Evolutionary conservation across 2,797 vertebrate genomes (phyloP), one percentile per base, ranked within the genome.

Genomic region (Leucoraja ocellata): DNA sequence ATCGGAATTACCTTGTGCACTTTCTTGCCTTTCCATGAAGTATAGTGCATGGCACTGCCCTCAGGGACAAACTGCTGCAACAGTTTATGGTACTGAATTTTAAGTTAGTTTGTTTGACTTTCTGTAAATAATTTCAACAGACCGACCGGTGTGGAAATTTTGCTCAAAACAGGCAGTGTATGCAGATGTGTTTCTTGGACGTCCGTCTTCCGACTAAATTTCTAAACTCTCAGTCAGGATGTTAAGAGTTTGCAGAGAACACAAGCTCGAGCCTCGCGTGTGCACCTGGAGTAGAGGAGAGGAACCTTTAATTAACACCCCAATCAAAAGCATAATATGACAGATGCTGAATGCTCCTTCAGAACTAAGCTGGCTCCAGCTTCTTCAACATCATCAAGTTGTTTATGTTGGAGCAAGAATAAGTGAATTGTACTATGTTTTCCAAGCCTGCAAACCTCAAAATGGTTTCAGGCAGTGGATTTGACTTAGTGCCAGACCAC

Each of bases 391-490:
- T n/a, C 25, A 61, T n/a, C 11, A 88, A n/a, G 8, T 32, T 65
- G 61, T 88, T 88, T 63, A n/a, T 32, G 61, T 65, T 88, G 84
- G 61, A 88, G 28, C 28, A 88, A 65, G 61, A 86, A 83, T 83
- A 28, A 86, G 28, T 16, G 83, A 32, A 5, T 88, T 88, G 16
- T 65, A 7, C 14, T 88, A 1, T n/a, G 16, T 32, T n/a, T 65
- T 28, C 28, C 28, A 65, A 86, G 61, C 65, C 61, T 36, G 14
- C n/a, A 68, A 65, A 36, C 16, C 63, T 88, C 63, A 36, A 14
- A 68, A 88, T 65, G n/a, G 28, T 14, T 32, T 8, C 0, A 63
- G 58, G n/a, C 58, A 18, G 13, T 63, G 8, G 83, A 65, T 63
- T 88, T 16, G 61, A 88, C 14, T 65, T 32, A 0, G 28, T 65